Conservation (phyloP, 2,113 vertebrate species). For the Tursiops truncatus region DNA sequence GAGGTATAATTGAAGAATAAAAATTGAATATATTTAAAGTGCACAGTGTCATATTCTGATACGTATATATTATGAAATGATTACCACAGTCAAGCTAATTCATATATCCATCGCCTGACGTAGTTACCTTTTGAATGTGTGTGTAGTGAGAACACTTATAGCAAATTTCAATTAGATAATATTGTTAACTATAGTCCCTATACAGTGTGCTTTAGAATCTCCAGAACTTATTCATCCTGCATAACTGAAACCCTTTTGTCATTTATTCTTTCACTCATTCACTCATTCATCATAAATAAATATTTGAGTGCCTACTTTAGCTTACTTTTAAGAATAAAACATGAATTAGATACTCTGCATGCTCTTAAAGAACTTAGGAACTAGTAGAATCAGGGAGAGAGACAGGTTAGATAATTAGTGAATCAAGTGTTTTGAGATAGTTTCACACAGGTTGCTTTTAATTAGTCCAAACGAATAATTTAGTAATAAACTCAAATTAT, state of each 20-base stretch:
- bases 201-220: neutral
- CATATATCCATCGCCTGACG: neutral
- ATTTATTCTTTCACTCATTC: neutral
- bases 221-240: neutral
- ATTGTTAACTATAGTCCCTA: neutral
- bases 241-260: neutral
- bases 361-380: neutral
- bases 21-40: neutral
- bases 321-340: neutral
- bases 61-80: neutral
- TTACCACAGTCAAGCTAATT: neutral
- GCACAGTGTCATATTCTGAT: neutral
- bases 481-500: neutral
- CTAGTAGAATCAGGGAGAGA: neutral
- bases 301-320: neutral
- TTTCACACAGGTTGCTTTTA: neutral
- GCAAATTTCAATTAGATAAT: neutral
- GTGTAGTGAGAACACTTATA: neutral
- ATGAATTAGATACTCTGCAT: neutral
- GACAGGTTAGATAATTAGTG: neutral
- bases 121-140: neutral
- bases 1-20: neutral
- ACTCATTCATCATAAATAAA: neutral
- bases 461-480: neutral
- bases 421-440: neutral